Percentiles rank a stretch among this genome's conserved stretches.
Conservation (phyloP, 2,797 vertebrate species). For the Rachycentron canadum region DNA sequence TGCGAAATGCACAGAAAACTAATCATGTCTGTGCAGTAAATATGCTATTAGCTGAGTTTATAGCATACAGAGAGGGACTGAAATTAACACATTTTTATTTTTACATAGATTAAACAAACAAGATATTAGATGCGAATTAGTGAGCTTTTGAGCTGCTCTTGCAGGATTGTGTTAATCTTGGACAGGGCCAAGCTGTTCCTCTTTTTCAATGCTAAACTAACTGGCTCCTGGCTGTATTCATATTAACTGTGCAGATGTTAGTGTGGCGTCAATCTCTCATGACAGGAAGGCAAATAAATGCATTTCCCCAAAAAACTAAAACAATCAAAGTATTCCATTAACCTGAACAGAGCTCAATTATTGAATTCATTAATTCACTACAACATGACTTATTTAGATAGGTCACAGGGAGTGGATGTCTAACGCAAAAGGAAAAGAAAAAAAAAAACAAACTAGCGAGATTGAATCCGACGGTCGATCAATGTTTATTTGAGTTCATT, state of each 20-base stretch:
- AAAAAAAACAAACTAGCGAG: neutral
- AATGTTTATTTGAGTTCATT: slow-evolving; percentile 4
- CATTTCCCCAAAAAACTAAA: neutral
- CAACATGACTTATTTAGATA: neutral
- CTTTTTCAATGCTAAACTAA: neutral
- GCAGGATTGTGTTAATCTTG: neutral
- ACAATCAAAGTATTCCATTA: neutral
- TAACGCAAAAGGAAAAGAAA: neutral
- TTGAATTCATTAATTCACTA: slow-evolving; percentile 3
- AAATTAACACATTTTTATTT: neutral
- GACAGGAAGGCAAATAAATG: neutral
- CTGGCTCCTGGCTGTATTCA: neutral
- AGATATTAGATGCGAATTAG: neutral
- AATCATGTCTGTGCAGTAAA: neutral
- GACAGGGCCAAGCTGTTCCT: neutral
- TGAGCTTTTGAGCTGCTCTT: neutral
- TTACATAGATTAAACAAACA: neutral
- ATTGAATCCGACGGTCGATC: neutral
- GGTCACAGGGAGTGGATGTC: neutral
- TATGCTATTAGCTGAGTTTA: neutral
- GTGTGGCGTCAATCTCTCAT: neutral
- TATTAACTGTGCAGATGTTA: neutral
- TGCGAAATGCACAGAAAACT: neutral
- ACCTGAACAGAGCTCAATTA: neutral
- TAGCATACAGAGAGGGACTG: neutral